Evolutionary conservation across 2,113 vertebrate genomes (phyloP), one percentile per base, ranked within the genome.

Genomic region (Fregetta grallaria): DNA sequence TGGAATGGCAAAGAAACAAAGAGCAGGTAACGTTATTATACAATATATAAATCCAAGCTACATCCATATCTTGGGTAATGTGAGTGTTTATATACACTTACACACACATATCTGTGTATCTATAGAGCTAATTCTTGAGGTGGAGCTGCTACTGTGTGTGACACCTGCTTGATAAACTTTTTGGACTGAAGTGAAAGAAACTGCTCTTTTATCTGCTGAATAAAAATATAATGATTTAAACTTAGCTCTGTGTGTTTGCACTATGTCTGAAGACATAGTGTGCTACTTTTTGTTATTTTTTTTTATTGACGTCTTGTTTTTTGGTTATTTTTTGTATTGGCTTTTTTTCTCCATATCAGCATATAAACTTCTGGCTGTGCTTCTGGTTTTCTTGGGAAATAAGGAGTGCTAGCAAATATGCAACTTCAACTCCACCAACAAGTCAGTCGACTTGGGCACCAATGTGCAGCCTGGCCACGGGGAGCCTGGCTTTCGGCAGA

Each of bases 381-480:
- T 79, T 68, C 75, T 82, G 45, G 1, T 53, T 88, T 83, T 47
- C 58, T 79, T 70, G 63, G 75, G 50, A 80, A 83, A 45, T 22
- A 32, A 47, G n/a, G 30, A 49, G 5, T 20, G 19, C 16, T 36
- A 56, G 11, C 9, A 85, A 92, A 86, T 34, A 25, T 4, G 25
- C n/a, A 38, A 2, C 29, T 77, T 49, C n/a, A 66, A 13, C 34
- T 65, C 18, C 53, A 74, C 26, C 44, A 58, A 6, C 0, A 18
- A n/a, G n/a, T 23, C 36, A 56, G 32, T 8, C 1, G 6, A 16
- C 3, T 27, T 7, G 9, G 32, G 19, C 27, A 73, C 36, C 29
- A 25, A 4, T 0, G 3, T 0, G 11, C 53, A 76, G 30, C 13
- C 59, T 65, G 53, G 32, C 29, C 10, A 3, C 9, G 0, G 7